A percentile compares a stretch with the other conserved stretches of the same genome.
phyloP scores from a whole-genome alignment of 1,140 invertebrate genomes.

The Neodiprion fabricii region DNA sequence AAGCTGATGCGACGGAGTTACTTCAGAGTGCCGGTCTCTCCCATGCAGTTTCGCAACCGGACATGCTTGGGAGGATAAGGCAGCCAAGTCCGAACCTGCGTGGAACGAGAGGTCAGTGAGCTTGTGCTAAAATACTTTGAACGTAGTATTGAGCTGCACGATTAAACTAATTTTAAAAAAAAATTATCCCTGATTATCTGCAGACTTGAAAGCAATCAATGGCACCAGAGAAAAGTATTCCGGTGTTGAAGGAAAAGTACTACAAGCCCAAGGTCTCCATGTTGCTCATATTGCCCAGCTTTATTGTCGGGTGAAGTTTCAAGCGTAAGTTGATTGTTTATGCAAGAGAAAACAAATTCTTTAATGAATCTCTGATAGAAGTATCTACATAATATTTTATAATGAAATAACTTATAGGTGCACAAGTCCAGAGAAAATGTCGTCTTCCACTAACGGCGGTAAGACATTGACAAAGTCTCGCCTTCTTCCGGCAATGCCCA shows the following conservation, averaged over 20 bases:
- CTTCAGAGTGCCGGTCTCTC: constrained; percentile 49
- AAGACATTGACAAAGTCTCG: constrained; percentile 57
- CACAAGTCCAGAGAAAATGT: constrained; percentile 49
- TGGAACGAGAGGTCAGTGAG: constrained; percentile 39
- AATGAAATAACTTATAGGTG: constrained; percentile 34
- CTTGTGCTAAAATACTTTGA: background rate
- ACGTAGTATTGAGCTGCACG: background rate
- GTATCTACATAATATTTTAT: constrained; percentile 13
- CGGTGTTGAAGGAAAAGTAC: constrained; percentile 54
- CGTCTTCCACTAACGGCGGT: constrained; percentile 39
- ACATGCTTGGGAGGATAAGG: constrained; percentile 49
- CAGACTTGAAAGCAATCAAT: constrained; percentile 48
- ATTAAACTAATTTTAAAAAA: background rate
- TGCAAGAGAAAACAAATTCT: too few species aligned
- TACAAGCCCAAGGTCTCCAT: constrained; percentile 57
- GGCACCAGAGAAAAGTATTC: constrained; percentile 50
- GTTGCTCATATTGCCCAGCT: constrained; percentile 54
- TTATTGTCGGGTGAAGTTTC: constrained; percentile 54
- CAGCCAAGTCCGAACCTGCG: constrained; percentile 44
- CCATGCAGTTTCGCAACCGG: constrained; percentile 59
- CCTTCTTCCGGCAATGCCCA: constrained; percentile 53
- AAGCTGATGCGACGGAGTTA: constrained; percentile 56
- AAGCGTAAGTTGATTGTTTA: constrained; percentile 40
- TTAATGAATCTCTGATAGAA: background rate
- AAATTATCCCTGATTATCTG: constrained; percentile 11